Base-by-base conservation (phyloP, 2,888 invertebrate genomes). In the Drosophila rellima region DNA sequence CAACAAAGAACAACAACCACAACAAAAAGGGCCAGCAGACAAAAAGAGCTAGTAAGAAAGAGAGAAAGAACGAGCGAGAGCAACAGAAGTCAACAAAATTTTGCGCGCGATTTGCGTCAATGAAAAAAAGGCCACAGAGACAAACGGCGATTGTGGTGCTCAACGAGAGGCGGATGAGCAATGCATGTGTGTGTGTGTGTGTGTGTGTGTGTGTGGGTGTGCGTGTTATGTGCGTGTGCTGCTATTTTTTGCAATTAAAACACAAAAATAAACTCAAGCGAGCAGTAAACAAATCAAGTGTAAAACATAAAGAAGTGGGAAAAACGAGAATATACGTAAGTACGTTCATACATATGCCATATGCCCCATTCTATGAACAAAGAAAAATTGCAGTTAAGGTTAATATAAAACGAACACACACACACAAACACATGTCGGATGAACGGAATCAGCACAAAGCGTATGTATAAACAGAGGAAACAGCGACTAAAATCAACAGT, bases 21-120 rank as follows among this genome's bases (percentile, higher is more conserved):
- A 23, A 7, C 23, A 57, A 51, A 65, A 64, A 70, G 70, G 47
- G 72, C 54, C 45, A 39, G 39, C 44, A 55, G 33, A 50, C 26
- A 17, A 42, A 39, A 42, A 37, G 33, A 39, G 33, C 26, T 6
- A 45, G 29, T 39, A 29, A 45, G 17, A 44, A 3, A 45, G 18
- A 56, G 47, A 40, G 20, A 63, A 42, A 26, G 45, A 52, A 50
- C 60, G 60, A 68, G 37, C 47, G 76, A 52, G 76, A 56, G 72
- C 65, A 68, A 69, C 57, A 78, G 70, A 74, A 74, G 78, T 75
- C 78, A 80, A 80, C 70, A 76, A 80, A 78, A 78, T 74, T 86
- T 83, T 83, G 66, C 86, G 83, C 86, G 81, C 81, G 73, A 83
- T 83, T 83, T 83, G 77, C 83, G 83, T 83, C 86, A 83, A 86